These are phyloP conservation scores for Selene dorsalis DNA, from an alignment of 2,797 vertebrate genomes.

Conservation along the genomic window DNA sequence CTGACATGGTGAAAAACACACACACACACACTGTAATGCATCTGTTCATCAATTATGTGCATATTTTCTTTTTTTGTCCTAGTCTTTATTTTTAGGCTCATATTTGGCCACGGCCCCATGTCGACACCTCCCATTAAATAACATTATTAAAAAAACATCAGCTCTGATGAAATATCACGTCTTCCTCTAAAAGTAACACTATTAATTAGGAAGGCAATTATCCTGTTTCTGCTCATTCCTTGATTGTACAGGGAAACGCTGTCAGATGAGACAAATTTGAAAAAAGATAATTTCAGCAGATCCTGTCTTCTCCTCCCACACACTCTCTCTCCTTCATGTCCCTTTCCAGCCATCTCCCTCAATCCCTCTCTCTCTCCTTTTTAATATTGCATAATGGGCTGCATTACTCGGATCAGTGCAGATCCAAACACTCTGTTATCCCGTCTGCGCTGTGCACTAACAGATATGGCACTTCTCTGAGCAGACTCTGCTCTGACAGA, in stretches of 20 bases:
- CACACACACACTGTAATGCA: not conserved
- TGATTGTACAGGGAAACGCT: slow-evolving; percentile 5
- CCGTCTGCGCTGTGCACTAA: slow-evolving; percentile 29
- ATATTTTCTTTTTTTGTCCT: not conserved
- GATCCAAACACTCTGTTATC: slow-evolving; percentile 58
- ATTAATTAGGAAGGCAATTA: slow-evolving; percentile 39
- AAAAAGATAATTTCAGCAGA: slow-evolving; percentile 29
- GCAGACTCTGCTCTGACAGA: slow-evolving; percentile 43
- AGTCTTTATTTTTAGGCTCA: not conserved
- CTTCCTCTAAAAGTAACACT: slow-evolving; percentile 16
- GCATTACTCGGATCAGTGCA: slow-evolving; percentile 63
- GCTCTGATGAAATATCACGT: slow-evolving; percentile 27
- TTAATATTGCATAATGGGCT: slow-evolving; percentile 52
- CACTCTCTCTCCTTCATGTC: slow-evolving; percentile 16
- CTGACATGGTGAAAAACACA: not conserved
- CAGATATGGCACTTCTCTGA: slow-evolving; percentile 48
- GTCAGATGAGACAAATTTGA: slow-evolving; percentile 42
- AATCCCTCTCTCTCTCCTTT: not conserved
- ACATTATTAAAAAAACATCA: slow-evolving; percentile 29
- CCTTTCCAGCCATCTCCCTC: slow-evolving; percentile 23
- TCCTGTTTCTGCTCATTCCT: slow-evolving; percentile 17
- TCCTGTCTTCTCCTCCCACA: slow-evolving; percentile 44
- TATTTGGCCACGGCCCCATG: not conserved
- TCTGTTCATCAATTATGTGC: not conserved
- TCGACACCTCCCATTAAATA: slow-evolving; percentile 11